Evolutionary conservation across 2,797 vertebrate genomes (phyloP).

Genomic region (Eulemur rubriventer): DNA sequence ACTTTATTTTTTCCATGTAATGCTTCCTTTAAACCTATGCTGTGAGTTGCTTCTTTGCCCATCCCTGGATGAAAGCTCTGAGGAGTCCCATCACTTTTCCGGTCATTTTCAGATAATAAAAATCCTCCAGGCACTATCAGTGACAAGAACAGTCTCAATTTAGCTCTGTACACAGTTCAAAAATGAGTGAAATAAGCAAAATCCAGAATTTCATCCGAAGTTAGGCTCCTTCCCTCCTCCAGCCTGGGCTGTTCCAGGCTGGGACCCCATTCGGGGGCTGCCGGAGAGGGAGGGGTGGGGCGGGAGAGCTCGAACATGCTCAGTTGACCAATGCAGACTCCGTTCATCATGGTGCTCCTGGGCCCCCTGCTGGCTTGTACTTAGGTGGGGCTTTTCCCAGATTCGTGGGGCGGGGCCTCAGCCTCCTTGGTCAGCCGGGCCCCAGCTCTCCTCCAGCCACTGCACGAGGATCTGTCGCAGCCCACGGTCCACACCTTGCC

Average conservation of each 20-base stretch:
- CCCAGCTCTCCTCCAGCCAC: fast-evolving
- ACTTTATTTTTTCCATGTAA: no score
- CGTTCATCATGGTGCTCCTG: no score
- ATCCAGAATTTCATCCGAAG: background rate
- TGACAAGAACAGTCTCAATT: background rate
- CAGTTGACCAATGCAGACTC: background rate
- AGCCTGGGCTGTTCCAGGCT: background rate
- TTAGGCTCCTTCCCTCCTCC: background rate
- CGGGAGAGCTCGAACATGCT: background rate
- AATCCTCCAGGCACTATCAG: no score
- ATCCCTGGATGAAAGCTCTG: background rate
- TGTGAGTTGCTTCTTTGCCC: background rate
- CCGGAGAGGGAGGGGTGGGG: background rate
- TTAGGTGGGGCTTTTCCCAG: background rate
- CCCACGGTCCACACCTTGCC: background rate
- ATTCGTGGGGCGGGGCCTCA: background rate
- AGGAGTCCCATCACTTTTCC: background rate
- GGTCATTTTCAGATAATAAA: background rate
- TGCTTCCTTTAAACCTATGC: background rate
- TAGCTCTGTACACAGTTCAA: background rate
- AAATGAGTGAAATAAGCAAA: background rate
- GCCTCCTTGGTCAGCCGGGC: background rate
- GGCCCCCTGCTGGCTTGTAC: background rate
- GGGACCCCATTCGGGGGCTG: fast-evolving
- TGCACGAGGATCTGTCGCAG: background rate